phyloP scores from a whole-genome alignment of 2,113 vertebrate genomes.

The Zeus faber region DNA sequence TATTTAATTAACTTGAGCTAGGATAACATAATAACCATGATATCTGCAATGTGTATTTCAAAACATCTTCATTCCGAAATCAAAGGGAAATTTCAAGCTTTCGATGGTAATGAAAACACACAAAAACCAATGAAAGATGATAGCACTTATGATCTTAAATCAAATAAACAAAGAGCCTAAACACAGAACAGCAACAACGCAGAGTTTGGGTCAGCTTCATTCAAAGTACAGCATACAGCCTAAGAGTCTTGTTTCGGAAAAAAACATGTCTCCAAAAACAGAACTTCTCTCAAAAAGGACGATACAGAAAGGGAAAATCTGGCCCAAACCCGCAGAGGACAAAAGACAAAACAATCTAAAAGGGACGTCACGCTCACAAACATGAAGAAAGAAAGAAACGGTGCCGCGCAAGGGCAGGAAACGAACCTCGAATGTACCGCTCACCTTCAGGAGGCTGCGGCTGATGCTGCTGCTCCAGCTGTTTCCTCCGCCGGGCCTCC shows the following conservation, averaged over 20 bases:
- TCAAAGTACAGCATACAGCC: not conserved
- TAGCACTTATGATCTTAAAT: conserved; percentile 45
- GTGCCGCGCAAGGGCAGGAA: conserved; percentile 69
- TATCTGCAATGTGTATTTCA: too few relatives aligned
- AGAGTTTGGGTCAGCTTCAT: conserved; percentile 47
- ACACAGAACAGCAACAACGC: conserved; percentile 36
- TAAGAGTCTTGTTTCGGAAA: not conserved
- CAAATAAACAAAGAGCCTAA: conserved; percentile 44
- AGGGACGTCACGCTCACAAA: conserved; percentile 54
- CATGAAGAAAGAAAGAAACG: conserved; percentile 74
- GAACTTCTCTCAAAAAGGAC: too few relatives aligned
- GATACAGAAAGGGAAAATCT: conserved; percentile 13
- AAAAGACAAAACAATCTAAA: conserved; percentile 25
- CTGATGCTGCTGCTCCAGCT: conserved; percentile 81
- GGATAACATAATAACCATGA: too few relatives aligned
- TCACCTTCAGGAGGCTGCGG: conserved; percentile 92
- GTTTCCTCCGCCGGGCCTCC: conserved; percentile 84
- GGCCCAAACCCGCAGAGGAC: conserved; percentile 42
- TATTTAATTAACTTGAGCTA: too few relatives aligned
- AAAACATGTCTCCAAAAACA: not conserved
- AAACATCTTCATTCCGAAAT: too few relatives aligned
- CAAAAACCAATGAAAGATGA: conserved; percentile 40
- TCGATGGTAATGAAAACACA: too few relatives aligned
- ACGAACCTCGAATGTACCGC: conserved; percentile 81
- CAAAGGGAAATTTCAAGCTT: too few relatives aligned